Base-by-base conservation (phyloP, 1,140 invertebrate genomes). In the Drosophila nebulosa region DNA sequence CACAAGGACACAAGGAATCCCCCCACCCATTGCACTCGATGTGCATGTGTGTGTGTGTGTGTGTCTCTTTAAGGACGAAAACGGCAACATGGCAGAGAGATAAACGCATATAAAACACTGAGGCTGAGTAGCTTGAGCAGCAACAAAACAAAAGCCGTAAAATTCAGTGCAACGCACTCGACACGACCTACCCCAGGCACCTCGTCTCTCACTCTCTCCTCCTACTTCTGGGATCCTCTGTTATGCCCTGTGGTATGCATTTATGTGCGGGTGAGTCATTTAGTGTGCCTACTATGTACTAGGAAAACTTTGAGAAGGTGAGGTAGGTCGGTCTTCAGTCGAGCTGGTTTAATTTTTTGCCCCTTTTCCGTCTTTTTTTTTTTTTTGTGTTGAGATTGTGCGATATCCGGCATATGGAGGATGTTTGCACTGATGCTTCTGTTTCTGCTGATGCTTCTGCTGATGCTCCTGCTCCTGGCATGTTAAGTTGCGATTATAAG, bases 401-500 rank as follows among this genome's bases (percentile, higher is more conserved):
- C 79, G 83, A 88, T 88, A 88, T 88, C 83, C 83, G 83, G 83
- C 65, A 64, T 66, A 62, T 69, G 74, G 55, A 83, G 83, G 78
- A 88, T 88, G 83, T 88, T 81, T 76, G 83, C 83, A 59, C 68
- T 83, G 83, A 79, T 88, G 83, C 83, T 83, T 79, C 78, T 68
- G 64, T 67, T 60, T 24, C 55, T 55, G 30, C 68, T 83, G 83
- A 76, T 88, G 83, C 83, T 83, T 70, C 69, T 66, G 63, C 70
- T 61, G 16, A 35, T 51, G 24, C 58, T 57, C 22, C 42, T 56
- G 52, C 46, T 30, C 21, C 64, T 35, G 50, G 83, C 83, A 88
- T 88, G 83, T 88, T 88, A 88, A 88, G 83, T 88, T 88, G 83
- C 83, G 83, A 88, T 88, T 88, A 88, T 83, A 88, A 77, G 83